phyloP scores from a whole-genome alignment of 2,797 vertebrate species.

The Arctocebus calabarensis region DNA sequence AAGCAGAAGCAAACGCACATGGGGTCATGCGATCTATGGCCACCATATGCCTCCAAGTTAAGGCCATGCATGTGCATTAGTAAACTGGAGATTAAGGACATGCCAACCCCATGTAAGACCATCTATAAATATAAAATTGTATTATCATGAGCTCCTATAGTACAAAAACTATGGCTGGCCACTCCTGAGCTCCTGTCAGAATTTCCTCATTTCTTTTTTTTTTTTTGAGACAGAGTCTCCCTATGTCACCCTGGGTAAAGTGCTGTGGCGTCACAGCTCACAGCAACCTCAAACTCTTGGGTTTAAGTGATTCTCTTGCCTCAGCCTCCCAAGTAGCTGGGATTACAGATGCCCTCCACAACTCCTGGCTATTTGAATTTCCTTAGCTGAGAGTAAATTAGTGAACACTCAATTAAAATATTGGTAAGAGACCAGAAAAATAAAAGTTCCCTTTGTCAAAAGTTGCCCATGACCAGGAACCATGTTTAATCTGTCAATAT shows the following conservation, averaged over 20 bases:
- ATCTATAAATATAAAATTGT: constrained; percentile 36
- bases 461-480: background rate
- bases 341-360: no score
- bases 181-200: constrained; percentile 24
- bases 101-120: background rate
- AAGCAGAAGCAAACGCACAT: constrained; percentile 31
- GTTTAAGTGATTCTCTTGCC: no score
- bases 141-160: constrained; percentile 3
- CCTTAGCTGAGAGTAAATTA: constrained; percentile 18
- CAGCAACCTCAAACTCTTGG: no score
- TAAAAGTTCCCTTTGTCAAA: constrained; percentile 33
- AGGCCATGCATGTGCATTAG: background rate
- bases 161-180: constrained; percentile 9
- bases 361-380: background rate
- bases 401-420: constrained; percentile 25
- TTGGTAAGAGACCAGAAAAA: constrained; percentile 8
- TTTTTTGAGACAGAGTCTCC: no score
- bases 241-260: no score
- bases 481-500: background rate
- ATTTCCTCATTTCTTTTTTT: constrained; percentile 32
- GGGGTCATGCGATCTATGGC: background rate
- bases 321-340: no score
- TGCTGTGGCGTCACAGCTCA: no score
- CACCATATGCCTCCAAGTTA: background rate
- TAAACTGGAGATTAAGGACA: constrained; percentile 9